A percentile compares a stretch with the other conserved stretches of the same genome.
These are phyloP conservation scores for Theonella swinhoei DNA, from an alignment of 37 sponge, comb jelly and placozoan genomes.

Conservation along the genomic window DNA sequence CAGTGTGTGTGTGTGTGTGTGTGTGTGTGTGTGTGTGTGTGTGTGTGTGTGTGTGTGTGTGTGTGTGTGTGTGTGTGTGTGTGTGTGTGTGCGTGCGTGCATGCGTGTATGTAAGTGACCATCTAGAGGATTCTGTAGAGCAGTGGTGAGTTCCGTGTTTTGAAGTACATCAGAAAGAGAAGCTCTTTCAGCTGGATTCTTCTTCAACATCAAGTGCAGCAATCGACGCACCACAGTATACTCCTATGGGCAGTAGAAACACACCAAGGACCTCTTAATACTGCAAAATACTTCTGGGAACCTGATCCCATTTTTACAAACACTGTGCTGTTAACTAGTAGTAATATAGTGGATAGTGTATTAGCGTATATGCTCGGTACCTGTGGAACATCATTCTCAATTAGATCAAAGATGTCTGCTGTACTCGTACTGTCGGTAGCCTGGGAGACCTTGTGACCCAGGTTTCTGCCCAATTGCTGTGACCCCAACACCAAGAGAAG, in stretches of 20 bases:
- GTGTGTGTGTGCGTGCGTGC: too few relatives aligned
- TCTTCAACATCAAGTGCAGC: constrained; percentile 72
- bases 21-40: constrained; percentile 42
- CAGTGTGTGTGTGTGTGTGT: constrained; percentile 7
- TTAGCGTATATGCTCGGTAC: constrained; percentile 10
- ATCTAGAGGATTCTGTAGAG: constrained; percentile 70
- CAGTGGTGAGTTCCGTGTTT: constrained; percentile 58
- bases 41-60: constrained; percentile 45
- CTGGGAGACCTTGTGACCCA: constrained; percentile 53
- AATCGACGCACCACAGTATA: constrained; percentile 60
- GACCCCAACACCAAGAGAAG: too few relatives aligned
- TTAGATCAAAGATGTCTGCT: constrained; percentile 31
- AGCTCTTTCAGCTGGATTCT: constrained; percentile 66
- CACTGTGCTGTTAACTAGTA: background rate
- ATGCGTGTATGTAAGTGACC: constrained; percentile 16
- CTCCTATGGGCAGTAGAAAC: constrained; percentile 36
- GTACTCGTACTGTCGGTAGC: constrained; percentile 31
- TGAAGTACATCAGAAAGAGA: constrained; percentile 70
- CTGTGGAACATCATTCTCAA: constrained; percentile 47
- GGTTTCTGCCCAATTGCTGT: constrained; percentile 17
- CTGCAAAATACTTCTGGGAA: background rate
- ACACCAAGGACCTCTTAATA: background rate
- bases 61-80: constrained; percentile 42
- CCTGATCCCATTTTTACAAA: background rate
- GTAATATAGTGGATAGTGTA: background rate